Evolutionary conservation across 2,113 vertebrate species (phyloP).

Genomic region (Calidris pygmaea): DNA sequence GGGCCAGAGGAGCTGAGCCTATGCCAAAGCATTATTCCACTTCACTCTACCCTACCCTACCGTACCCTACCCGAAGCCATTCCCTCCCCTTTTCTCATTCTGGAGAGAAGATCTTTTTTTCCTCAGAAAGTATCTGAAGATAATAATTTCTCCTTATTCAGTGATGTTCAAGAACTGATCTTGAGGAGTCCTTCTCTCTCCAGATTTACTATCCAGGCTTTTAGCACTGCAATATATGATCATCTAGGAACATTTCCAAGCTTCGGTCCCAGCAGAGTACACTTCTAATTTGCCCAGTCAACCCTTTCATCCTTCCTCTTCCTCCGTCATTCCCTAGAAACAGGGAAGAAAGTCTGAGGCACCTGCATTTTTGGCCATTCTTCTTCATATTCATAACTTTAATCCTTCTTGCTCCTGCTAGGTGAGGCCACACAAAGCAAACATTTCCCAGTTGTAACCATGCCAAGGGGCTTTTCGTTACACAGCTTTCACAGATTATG

Average conservation of each 20-base stretch:
- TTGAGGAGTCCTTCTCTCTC: not conserved
- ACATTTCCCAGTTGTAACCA: not conserved
- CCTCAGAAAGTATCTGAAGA: not conserved
- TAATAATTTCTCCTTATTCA: not conserved
- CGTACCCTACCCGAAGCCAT: not conserved
- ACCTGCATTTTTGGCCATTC: not conserved
- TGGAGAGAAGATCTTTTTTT: not conserved
- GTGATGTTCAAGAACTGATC: not conserved
- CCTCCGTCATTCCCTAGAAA: not conserved
- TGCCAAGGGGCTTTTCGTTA: not conserved
- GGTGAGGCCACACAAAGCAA: not conserved
- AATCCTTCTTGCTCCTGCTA: slow-evolving; percentile 13
- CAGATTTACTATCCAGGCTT: not conserved
- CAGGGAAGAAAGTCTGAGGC: not conserved
- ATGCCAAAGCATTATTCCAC: not conserved
- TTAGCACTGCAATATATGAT: not conserved
- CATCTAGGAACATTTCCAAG: not conserved
- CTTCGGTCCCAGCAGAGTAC: not conserved
- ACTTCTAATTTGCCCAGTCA: not conserved
- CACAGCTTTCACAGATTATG: not conserved
- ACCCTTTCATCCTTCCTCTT: not conserved
- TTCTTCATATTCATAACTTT: not conserved
- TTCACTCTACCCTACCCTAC: too few relatives aligned
- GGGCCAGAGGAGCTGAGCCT: not conserved
- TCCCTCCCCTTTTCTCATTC: not conserved